A percentile compares a stretch with the other conserved stretches of the same genome.
phyloP scores from a whole-genome alignment of 1,140 invertebrate genomes.

The Pachypeltis micranthus region DNA sequence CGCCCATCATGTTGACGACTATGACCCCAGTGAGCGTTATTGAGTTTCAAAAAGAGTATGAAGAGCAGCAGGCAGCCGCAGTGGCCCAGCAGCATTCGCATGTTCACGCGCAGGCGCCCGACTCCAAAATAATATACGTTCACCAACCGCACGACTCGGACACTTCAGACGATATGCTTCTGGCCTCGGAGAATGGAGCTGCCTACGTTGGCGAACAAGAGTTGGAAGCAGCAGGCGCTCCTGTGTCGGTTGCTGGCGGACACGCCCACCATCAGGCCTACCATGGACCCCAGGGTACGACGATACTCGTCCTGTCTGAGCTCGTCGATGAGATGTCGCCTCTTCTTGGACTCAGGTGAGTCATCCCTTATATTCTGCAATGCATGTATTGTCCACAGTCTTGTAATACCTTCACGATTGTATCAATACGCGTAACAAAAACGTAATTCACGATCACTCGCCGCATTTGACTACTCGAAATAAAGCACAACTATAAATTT shows the following conservation, averaged over 20 bases:
- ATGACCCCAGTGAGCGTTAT: slow-evolving; percentile 28
- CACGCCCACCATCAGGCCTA: slow-evolving; percentile 19
- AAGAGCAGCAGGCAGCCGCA: slow-evolving; percentile 21
- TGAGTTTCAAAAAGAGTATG: slow-evolving; percentile 21
- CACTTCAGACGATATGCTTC: background rate
- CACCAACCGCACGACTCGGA: slow-evolving; percentile 13
- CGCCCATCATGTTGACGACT: slow-evolving; percentile 28
- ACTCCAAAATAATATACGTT: slow-evolving; percentile 25
- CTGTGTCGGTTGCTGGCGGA: slow-evolving; percentile 24
- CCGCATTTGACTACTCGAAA: too few relatives aligned
- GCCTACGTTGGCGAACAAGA: slow-evolving; percentile 16
- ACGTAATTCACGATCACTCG: too few relatives aligned
- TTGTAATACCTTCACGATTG: too few relatives aligned
- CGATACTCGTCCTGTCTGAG: slow-evolving; percentile 30
- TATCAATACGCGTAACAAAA: too few relatives aligned
- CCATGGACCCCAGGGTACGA: slow-evolving; percentile 25
- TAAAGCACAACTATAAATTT: too few relatives aligned
- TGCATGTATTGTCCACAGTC: too few relatives aligned
- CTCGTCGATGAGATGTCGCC: slow-evolving; percentile 30
- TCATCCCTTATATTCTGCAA: background rate
- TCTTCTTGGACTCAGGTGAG: slow-evolving; percentile 28
- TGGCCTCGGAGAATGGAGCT: background rate
- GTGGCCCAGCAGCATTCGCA: slow-evolving; percentile 14
- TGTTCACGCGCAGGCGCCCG: slow-evolving; percentile 9
- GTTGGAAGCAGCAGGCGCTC: slow-evolving; percentile 22